Conservation (phyloP, 1,140 invertebrate genomes). For the Archivesica marissinica region DNA sequence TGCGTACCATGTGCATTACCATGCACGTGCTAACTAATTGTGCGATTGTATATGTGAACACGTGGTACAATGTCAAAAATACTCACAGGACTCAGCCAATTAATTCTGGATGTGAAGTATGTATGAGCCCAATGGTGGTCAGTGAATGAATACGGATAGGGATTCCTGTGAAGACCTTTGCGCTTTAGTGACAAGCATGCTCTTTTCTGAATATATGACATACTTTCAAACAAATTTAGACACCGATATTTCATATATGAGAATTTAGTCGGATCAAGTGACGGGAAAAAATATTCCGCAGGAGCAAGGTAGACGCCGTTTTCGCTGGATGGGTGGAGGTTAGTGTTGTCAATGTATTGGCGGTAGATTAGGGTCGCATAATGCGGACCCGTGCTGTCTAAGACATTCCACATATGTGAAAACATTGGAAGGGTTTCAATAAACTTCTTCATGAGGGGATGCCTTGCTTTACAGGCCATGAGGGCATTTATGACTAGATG, state of each 20-base stretch:
- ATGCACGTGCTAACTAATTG: too few species aligned
- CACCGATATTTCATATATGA: constrained; percentile 65
- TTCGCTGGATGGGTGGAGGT: constrained; percentile 8
- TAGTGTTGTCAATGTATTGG: constrained; percentile 58
- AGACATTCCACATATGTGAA: constrained; percentile 74
- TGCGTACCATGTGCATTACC: too few species aligned
- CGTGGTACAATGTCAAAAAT: constrained; percentile 35
- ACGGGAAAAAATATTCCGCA: constrained; percentile 77
- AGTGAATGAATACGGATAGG: constrained; percentile 68
- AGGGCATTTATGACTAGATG: constrained; percentile 77
- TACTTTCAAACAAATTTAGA: constrained; percentile 42
- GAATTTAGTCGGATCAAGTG: constrained; percentile 71
- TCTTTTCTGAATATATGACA: constrained; percentile 64
- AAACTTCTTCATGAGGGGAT: constrained; percentile 75
- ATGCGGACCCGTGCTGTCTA: constrained; percentile 78
- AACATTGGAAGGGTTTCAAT: constrained; percentile 70
- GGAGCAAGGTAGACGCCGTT: constrained; percentile 70
- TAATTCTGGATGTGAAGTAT: constrained; percentile 62
- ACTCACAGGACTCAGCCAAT: constrained; percentile 38
- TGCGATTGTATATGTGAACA: constrained; percentile 63
- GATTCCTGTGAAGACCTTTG: constrained; percentile 56
- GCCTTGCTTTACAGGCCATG: constrained; percentile 73
- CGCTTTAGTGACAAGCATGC: constrained; percentile 72
- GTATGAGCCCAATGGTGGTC: constrained; percentile 78
- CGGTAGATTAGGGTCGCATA: constrained; percentile 71